Conservation (phyloP, 1,140 invertebrate genomes). For the Drosophila ambigua region DNA sequence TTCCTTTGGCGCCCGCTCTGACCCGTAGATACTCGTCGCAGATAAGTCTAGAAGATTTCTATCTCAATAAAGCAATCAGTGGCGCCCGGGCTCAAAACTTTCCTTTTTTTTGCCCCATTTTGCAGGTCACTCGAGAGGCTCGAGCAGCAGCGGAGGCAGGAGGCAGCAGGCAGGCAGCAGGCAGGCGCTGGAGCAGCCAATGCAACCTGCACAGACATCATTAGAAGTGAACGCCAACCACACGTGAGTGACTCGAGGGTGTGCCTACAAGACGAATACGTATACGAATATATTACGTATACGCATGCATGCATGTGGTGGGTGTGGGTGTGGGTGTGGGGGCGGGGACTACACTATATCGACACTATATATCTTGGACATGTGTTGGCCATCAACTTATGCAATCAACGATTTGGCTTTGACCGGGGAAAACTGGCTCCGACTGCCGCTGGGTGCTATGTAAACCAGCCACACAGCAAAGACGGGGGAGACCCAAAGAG, state of each 20-base stretch:
- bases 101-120: slow-evolving; percentile 6
- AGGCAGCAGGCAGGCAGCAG: neutral
- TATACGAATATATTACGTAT: too few relatives aligned
- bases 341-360: slow-evolving; percentile 52
- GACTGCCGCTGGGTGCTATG: slow-evolving; percentile 68
- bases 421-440: slow-evolving; percentile 64
- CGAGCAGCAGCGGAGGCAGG: slow-evolving; percentile 34
- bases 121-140: slow-evolving; percentile 34
- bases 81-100: slow-evolving; percentile 46
- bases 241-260: slow-evolving; percentile 58
- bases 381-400: slow-evolving; percentile 82
- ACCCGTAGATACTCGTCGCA: neutral
- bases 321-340: slow-evolving; percentile 11
- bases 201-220: slow-evolving; percentile 75
- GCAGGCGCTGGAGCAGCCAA: slow-evolving; percentile 44
- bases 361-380: slow-evolving; percentile 76
- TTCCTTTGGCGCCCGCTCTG: neutral
- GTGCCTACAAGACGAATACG: too few relatives aligned
- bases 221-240: slow-evolving; percentile 70
- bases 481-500: slow-evolving; percentile 18
- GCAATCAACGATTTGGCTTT: slow-evolving; percentile 81
- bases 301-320: too few relatives aligned
- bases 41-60: slow-evolving; percentile 31
- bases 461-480: slow-evolving; percentile 57
- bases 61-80: slow-evolving; percentile 68